Conservation (phyloP, 2,888 invertebrate species). For the Odontocolon sp. region DNA sequence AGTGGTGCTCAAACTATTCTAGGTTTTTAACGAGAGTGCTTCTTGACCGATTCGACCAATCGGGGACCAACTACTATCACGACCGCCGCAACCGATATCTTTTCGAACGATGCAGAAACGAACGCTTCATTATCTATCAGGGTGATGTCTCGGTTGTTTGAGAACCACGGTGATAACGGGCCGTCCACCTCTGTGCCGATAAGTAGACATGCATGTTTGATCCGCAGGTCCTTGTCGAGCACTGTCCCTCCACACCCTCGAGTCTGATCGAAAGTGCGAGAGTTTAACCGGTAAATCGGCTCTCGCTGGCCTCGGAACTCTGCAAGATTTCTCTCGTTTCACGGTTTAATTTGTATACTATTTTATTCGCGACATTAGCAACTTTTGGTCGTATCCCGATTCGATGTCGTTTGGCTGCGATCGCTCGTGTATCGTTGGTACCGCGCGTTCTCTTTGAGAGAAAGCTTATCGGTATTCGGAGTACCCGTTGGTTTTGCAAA, state of each 20-base stretch:
- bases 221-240: conserved; percentile 12
- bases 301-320: not conserved
- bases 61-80: no score
- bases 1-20: conserved; percentile 33
- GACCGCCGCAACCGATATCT: not conserved
- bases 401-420: no score
- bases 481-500: no score
- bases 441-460: no score
- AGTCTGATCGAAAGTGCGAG: conserved; percentile 39
- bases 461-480: no score
- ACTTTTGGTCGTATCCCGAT: no score
- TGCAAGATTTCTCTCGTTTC: conserved; percentile 6
- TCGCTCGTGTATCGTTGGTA: no score
- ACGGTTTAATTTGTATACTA: conserved; percentile 13
- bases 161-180: conserved; percentile 75
- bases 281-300: conserved; percentile 18
- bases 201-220: conserved; percentile 59
- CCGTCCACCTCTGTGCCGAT: conserved; percentile 78
- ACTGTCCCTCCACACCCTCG: conserved; percentile 9
- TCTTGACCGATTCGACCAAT: no score
- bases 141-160: conserved; percentile 57
- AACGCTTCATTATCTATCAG: conserved; percentile 25
- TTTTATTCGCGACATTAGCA: conserved; percentile 11
- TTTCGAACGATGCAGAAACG: not conserved
- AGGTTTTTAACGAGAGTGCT: not conserved